A percentile compares a stretch with the other conserved stretches of the same genome.
These are phyloP conservation scores for Notolepis coatsorum DNA, from an alignment of 2,797 vertebrate genomes.

Conservation along the genomic window DNA sequence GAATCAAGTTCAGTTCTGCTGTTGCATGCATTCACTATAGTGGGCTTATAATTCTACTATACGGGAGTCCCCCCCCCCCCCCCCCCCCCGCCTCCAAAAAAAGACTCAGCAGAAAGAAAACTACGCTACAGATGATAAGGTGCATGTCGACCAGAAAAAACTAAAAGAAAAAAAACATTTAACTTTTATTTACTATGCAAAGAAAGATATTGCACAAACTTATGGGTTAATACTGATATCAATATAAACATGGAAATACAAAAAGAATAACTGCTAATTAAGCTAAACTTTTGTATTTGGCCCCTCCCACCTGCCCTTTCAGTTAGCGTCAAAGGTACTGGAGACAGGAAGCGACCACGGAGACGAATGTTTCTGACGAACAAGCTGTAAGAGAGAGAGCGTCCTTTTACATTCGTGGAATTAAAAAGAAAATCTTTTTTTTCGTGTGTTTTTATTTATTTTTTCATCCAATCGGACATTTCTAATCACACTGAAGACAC, in stretches of 20 bases:
- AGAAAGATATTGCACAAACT: constrained; percentile 91
- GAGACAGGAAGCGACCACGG: constrained; percentile 41
- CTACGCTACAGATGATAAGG: constrained; percentile 83
- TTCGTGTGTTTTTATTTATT: constrained; percentile 76
- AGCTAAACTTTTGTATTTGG: constrained; percentile 74
- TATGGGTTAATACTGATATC: constrained; percentile 74
- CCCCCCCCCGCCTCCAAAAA: no score
- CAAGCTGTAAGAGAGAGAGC: constrained; percentile 63
- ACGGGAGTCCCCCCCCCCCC: constrained; percentile 75
- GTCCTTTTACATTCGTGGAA: constrained; percentile 72
- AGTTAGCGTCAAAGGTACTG: constrained; percentile 66
- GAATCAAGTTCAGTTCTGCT: constrained; percentile 77
- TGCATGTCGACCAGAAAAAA: constrained; percentile 89
- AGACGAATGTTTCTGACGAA: constrained; percentile 52
- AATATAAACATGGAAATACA: constrained; percentile 68
- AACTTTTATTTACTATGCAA: constrained; percentile 98
- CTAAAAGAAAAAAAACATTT: constrained; percentile 81
- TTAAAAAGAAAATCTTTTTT: constrained; percentile 57
- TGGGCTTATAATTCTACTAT: constrained; percentile 84
- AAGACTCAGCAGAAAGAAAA: constrained; percentile 78
- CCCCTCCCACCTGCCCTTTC: constrained; percentile 65
- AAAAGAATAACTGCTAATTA: constrained; percentile 54
- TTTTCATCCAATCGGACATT: constrained; percentile 71
- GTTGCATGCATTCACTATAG: constrained; percentile 89
- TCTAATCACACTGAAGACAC: constrained; percentile 65